phyloP scores from a whole-genome alignment of 2,888 invertebrate genomes.

The Drosophila planitibia region DNA sequence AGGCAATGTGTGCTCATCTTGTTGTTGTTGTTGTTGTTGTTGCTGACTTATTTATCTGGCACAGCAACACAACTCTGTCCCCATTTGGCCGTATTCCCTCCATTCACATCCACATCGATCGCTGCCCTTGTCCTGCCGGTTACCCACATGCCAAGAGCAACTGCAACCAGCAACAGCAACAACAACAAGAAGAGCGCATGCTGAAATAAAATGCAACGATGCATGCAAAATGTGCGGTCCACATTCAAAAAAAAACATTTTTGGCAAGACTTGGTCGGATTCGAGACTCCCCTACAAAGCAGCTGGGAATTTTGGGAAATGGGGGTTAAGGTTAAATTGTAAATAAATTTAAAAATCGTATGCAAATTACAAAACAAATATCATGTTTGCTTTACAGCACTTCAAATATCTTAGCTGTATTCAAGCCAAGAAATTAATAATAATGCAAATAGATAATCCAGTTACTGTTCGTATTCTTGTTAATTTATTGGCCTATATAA shows the following conservation, averaged over 20 bases:
- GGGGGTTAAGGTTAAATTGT: not conserved
- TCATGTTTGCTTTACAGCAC: not conserved
- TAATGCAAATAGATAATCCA: not conserved
- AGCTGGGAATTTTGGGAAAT: conserved; percentile 21
- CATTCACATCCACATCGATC: conserved; percentile 39
- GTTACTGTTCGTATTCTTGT: not conserved
- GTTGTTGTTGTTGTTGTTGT: conserved; percentile 8
- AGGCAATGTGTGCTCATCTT: conserved; percentile 38
- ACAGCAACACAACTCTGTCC: conserved; percentile 38
- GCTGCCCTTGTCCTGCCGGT: conserved; percentile 60
- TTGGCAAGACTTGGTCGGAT: conserved; percentile 31
- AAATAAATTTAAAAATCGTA: not conserved
- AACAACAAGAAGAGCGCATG: conserved; percentile 20
- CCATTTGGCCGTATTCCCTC: conserved; percentile 41
- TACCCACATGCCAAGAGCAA: conserved; percentile 61
- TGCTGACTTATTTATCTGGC: conserved; percentile 37
- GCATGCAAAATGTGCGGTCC: conserved; percentile 62
- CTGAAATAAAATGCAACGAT: conserved; percentile 57
- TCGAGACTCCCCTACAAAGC: not conserved
- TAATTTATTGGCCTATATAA: not conserved
- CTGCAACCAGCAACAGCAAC: conserved; percentile 25
- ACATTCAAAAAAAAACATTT: conserved; percentile 41
- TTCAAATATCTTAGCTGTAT: not conserved
- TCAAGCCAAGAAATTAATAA: not conserved
- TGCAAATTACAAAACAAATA: not conserved